Percentiles rank a stretch among this genome's conserved stretches.
Evolutionary conservation across 2,113 vertebrate species (phyloP).

Genomic region (Phalacrocorax carbo): DNA sequence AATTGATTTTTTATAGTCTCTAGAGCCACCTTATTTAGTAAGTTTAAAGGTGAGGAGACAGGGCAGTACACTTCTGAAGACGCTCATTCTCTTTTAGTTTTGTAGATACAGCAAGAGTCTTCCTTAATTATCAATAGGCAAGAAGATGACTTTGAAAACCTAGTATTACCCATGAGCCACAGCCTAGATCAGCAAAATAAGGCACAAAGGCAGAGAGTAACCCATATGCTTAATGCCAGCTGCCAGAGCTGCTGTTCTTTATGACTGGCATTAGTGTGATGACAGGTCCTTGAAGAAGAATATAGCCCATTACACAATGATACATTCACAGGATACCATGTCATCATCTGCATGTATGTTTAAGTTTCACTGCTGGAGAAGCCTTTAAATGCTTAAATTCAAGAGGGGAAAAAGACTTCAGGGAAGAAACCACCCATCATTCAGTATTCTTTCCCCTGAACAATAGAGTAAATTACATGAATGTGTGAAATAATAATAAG

Average conservation of each 20-base stretch:
- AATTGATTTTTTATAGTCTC: background rate
- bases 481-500: conserved; percentile 25
- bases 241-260: background rate
- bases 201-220: background rate
- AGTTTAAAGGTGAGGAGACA: background rate
- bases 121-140: background rate
- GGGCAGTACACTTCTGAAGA: background rate
- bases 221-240: background rate
- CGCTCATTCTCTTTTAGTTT: background rate
- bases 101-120: background rate
- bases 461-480: conserved; percentile 30
- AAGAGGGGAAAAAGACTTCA: background rate
- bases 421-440: background rate
- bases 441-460: background rate
- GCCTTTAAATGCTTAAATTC: background rate
- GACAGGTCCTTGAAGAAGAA: conserved; percentile 15
- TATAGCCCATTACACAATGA: background rate
- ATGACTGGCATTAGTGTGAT: background rate
- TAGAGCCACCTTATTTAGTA: background rate
- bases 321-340: background rate
- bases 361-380: background rate
- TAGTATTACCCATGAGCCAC: background rate
- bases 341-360: conserved; percentile 1
- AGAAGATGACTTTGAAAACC: background rate
- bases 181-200: background rate